Conservation (phyloP, 2,888 invertebrate species). For the Drosophila pegasa region DNA sequence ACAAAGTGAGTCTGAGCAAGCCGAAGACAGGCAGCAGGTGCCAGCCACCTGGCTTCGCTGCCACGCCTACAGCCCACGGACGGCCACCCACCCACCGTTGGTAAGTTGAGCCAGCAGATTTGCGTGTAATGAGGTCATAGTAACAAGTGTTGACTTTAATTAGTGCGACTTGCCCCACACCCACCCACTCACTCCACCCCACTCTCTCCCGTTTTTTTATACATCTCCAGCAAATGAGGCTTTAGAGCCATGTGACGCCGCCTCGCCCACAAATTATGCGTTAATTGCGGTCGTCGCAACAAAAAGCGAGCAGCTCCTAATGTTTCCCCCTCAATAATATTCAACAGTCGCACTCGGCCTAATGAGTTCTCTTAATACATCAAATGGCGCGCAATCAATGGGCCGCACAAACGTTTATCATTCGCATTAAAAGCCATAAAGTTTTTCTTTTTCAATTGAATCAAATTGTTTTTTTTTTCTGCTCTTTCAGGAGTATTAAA, state of each 20-base stretch:
- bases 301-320: constrained; percentile 2
- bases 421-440: constrained; percentile 1
- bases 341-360: not conserved
- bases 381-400: constrained; percentile 2
- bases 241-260: constrained; percentile 53
- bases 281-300: constrained; percentile 53
- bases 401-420: not conserved
- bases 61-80: no score
- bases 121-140: constrained; percentile 77
- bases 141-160: constrained; percentile 79
- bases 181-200: not conserved
- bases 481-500: not conserved
- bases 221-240: constrained; percentile 37
- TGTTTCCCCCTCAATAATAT: constrained; percentile 4
- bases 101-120: constrained; percentile 65
- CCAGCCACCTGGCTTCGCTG: constrained; percentile 30
- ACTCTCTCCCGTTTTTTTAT: not conserved
- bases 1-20: constrained; percentile 55
- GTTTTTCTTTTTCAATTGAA: constrained; percentile 2
- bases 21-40: constrained; percentile 72
- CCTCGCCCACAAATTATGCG: constrained; percentile 58
- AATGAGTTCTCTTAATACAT: constrained; percentile 8
- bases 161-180: constrained; percentile 45
- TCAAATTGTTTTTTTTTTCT: not conserved
- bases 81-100: not conserved